Evolutionary conservation across 2,113 vertebrate genomes (phyloP), one percentile per base, ranked within the genome.

Genomic region (Suncus etruscus): DNA sequence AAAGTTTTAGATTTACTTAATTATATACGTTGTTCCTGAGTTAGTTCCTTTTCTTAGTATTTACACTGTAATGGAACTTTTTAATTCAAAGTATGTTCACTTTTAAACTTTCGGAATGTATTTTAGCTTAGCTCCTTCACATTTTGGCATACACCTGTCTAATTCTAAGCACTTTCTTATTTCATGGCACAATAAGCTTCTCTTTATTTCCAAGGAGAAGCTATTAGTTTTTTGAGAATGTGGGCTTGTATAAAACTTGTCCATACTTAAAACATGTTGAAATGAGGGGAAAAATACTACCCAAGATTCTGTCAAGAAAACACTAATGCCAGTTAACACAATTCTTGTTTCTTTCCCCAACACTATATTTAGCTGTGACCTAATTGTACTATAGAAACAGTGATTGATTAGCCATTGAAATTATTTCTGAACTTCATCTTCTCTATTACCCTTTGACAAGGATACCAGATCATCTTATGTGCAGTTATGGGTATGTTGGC

Each of bases 241-340:
- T 31, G 91, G 1, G 6, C 58, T 6, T 6, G 20, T n/a, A 2
- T 68, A 81, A 90, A 9, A 22, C 25, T 68, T 90, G 86, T 73
- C 54, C n/a, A 27, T 85, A 8, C 76, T 70, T 77, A 66, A 22
- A 25, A 83, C 93, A 68, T 65, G 51, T 25, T 48, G 58, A 87
- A 83, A 39, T 6, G 27, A 76, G 32, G 20, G 54, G 14, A 58
- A 77, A 83, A 77, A 68, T 29, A 88, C 70, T 48, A 83, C 18
- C 61, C 27, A 83, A 77, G 31, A 92, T 29, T 80, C 78, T 79
- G 20, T 45, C 15, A 29, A 75, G 63, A n/a, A 47, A 82, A 74
- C 10, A 79, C 32, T 66, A 27, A 48, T 70, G 29, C 45, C 51
- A 75, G 3, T 25, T 11, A 47, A 51, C 74, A 7, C 15, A 3